Base-by-base conservation (phyloP, 2,888 invertebrate species). In the Papilio demoleus region DNA sequence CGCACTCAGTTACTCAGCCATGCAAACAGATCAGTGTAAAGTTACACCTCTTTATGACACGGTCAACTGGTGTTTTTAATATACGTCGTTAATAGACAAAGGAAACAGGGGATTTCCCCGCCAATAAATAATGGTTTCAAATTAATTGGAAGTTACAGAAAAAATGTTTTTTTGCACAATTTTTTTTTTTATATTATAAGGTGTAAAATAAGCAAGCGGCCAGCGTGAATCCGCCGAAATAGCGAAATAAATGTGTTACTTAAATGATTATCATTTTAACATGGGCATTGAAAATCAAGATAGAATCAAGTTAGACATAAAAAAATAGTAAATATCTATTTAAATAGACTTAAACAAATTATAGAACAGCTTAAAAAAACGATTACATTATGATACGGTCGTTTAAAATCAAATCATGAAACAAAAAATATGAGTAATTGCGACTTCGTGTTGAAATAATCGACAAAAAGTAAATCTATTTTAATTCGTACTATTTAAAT, bases 11-110 rank as follows among this genome's bases (percentile, higher is more conserved):
- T 67, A 60, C 50, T 50, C 36, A 31, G 53, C 61, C 53, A 27
- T 31, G 22, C 53, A 67, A 61, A 67, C 61, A 61, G 27, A 11
- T 31, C 50, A 19, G 27, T n/a, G 27, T 67, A 66, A n/a, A 67
- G 6, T 61, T 31, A 67, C 61, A 53, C 61, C 67, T 61, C 42
- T 3, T 4, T 24, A 17, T 24, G 60, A 50, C 45, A 19, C 36
- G 38, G 53, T 56, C 60, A 36, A 24, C n/a, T 12, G 14, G 14
- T 27, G 22, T 14, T 38, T 50, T 9, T 56, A 56, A 53, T 31
- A 17, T 11, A 50, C 38, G 22, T 47, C 19, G 22, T 22, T 22
- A 67, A 34, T n/a, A 34, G 53, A 31, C n/a, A 24, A 17, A 36
- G 19, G 53, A 8, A n/a, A 24, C 19, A 38, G 1, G 50, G 50